Conservation (phyloP, 2,888 invertebrate species). For the Enchytraeus crypticus region DNA sequence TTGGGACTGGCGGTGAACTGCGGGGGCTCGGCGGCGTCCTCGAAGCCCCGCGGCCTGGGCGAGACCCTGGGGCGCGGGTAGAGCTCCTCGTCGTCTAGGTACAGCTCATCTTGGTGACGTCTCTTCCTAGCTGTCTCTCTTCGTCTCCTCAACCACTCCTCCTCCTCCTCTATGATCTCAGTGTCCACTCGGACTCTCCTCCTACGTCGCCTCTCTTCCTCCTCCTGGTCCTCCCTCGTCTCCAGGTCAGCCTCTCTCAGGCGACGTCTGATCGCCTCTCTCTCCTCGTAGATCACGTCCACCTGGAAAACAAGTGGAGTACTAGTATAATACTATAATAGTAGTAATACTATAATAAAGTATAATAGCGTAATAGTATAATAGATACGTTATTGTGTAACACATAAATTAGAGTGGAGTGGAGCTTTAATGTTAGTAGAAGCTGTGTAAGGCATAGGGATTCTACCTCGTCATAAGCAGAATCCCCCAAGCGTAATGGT, state of each 20-base stretch:
- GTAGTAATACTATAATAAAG: too few relatives aligned
- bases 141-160: neutral
- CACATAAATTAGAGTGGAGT: too few relatives aligned
- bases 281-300: slow-evolving; percentile 13
- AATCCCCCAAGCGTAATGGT: too few relatives aligned
- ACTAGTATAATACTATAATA: too few relatives aligned
- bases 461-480: too few relatives aligned
- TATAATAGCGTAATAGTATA: too few relatives aligned
- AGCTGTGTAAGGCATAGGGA: too few relatives aligned
- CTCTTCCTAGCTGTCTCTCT: neutral
- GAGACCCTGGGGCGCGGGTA: neutral
- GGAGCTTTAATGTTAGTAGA: too few relatives aligned
- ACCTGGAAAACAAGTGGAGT: neutral
- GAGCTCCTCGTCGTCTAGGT: slow-evolving; percentile 7
- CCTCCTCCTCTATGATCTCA: neutral
- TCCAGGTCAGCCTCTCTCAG: neutral
- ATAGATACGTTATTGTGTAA: too few relatives aligned
- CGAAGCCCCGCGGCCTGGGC: neutral
- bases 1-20: slow-evolving; percentile 22
- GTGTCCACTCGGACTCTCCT: neutral
- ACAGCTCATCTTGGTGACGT: neutral
- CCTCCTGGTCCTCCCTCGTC: neutral
- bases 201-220: neutral
- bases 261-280: neutral
- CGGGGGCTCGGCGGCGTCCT: slow-evolving; percentile 7